phyloP scores from a whole-genome alignment of 2,888 invertebrate genomes.

The Arge pagana region DNA sequence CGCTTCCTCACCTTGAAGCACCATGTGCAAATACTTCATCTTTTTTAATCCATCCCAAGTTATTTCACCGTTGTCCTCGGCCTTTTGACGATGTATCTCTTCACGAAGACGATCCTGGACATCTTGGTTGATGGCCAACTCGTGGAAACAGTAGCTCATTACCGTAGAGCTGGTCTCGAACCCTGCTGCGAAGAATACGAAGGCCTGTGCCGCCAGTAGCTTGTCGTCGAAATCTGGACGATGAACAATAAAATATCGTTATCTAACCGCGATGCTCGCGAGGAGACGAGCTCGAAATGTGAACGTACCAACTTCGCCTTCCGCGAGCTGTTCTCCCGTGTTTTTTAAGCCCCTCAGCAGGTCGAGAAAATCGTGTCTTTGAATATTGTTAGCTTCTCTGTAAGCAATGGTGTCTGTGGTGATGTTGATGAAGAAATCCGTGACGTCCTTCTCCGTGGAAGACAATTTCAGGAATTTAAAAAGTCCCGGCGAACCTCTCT shows the following conservation, averaged over 20 bases:
- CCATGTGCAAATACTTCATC: slow-evolving; percentile 56
- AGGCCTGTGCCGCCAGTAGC: slow-evolving; percentile 47
- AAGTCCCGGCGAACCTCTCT: slow-evolving; percentile 44
- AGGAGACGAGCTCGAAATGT: not conserved
- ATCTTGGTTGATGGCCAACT: slow-evolving; percentile 2
- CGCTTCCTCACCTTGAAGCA: slow-evolving; percentile 52
- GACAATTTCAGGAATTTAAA: slow-evolving; percentile 48
- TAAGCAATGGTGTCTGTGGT: slow-evolving; percentile 59
- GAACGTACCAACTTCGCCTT: slow-evolving; percentile 11
- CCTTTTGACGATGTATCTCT: slow-evolving; percentile 1
- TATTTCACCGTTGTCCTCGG: not conserved
- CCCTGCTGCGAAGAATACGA: slow-evolving; percentile 53
- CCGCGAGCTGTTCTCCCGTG: slow-evolving; percentile 29
- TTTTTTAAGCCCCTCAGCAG: slow-evolving; percentile 60
- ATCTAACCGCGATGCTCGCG: too few species aligned
- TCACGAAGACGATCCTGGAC: slow-evolving; percentile 14
- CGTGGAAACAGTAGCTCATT: slow-evolving; percentile 15
- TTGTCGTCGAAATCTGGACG: slow-evolving; percentile 40
- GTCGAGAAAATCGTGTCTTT: slow-evolving; percentile 62
- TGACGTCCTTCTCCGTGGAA: slow-evolving; percentile 45
- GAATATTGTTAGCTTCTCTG: slow-evolving; percentile 57
- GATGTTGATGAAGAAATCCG: slow-evolving; percentile 58
- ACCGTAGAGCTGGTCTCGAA: slow-evolving; percentile 44
- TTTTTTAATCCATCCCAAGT: slow-evolving; percentile 43
- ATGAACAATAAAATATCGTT: too few species aligned